Base-by-base conservation (phyloP, 2,797 vertebrate genomes). In the Peromyscus aztecus region DNA sequence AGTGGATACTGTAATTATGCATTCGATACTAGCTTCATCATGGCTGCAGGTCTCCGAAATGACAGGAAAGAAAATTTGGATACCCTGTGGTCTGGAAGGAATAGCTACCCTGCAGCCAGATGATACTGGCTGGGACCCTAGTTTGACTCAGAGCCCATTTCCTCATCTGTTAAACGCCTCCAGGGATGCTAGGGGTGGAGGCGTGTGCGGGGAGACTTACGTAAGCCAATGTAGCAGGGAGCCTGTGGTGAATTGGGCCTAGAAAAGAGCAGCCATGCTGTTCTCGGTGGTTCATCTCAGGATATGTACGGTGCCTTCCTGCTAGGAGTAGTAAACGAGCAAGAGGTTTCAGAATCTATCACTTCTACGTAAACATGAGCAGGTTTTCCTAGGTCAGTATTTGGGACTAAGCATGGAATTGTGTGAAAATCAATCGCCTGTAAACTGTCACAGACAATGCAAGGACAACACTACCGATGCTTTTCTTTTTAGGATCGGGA, bases 1-100 rank as follows among this genome's bases (percentile, higher is more conserved):
- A 90, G 31, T 17, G 17, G 4, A 23, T 43, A 23, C 24, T 12
- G 55, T 3, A 6, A 24, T 17, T 23, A 2, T 11, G 46, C 4
- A 34, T 29, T 73, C 67, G 7, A 12, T 27, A 16, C 37, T 34
- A 37, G 16, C n/a, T 93, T 23, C 24, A 34, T n/a, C n/a, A n/a
- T n/a, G n/a, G 71, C 59, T 93, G 67, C 52, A 23, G 69, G 71
- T 55, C 82, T 95, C 76, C 83, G 90, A 91, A 91, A 80, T 90
- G 8, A 29, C 3, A 86, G 46, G 17, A 67, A 67, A 67, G 85
- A 76, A 34, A 21, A 67, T 29, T 57, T 65, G 89, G 90, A 69
- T 49, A 89, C 8, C 24, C 21, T 4, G 24, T 59, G 65, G 37
- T 13, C 34, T 29, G 4, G 77, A 88, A 43, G 27, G 57, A 82